phyloP scores from a whole-genome alignment of 2,888 invertebrate species.

The Dilophus febrilis region DNA sequence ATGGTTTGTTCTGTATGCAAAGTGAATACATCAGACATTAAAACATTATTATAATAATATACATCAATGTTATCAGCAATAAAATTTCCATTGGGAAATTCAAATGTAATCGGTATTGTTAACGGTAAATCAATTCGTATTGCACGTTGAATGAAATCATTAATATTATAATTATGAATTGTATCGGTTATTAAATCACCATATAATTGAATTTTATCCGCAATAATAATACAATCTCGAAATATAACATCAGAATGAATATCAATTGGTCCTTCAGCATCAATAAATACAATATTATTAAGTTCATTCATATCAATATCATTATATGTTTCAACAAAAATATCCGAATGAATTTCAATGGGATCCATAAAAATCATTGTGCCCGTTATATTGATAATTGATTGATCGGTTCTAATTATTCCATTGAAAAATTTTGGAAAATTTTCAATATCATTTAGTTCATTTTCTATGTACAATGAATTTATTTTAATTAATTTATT shows the following conservation, averaged over 20 bases:
- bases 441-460: slow-evolving; percentile 17
- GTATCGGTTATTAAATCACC: slow-evolving; percentile 20
- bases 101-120: slow-evolving; percentile 25
- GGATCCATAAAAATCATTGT: slow-evolving; percentile 21
- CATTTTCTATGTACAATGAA: slow-evolving; percentile 18
- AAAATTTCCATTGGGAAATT: slow-evolving; percentile 29
- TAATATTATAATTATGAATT: slow-evolving; percentile 26
- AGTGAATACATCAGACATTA: slow-evolving; percentile 31
- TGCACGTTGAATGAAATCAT: slow-evolving; percentile 28
- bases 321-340: slow-evolving; percentile 21
- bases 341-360: slow-evolving; percentile 20
- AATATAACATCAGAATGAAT: slow-evolving; percentile 26
- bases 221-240: slow-evolving; percentile 17
- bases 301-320: slow-evolving; percentile 22
- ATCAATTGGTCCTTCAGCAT: slow-evolving; percentile 18
- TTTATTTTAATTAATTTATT: slow-evolving; percentile 11
- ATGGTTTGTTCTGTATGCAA: slow-evolving; percentile 32
- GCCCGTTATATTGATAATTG: slow-evolving; percentile 14
- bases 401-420: slow-evolving; percentile 18
- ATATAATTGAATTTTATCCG: slow-evolving; percentile 15
- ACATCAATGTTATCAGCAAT: slow-evolving; percentile 26
- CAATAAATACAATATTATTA: slow-evolving; percentile 26
- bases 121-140: slow-evolving; percentile 26
- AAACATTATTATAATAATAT: slow-evolving; percentile 30
- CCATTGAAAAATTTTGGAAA: slow-evolving; percentile 16